Percentiles rank a stretch among this genome's conserved stretches.
phyloP scores from a whole-genome alignment of 2,888 invertebrate genomes.

The Cylindroiulus punctatus region DNA sequence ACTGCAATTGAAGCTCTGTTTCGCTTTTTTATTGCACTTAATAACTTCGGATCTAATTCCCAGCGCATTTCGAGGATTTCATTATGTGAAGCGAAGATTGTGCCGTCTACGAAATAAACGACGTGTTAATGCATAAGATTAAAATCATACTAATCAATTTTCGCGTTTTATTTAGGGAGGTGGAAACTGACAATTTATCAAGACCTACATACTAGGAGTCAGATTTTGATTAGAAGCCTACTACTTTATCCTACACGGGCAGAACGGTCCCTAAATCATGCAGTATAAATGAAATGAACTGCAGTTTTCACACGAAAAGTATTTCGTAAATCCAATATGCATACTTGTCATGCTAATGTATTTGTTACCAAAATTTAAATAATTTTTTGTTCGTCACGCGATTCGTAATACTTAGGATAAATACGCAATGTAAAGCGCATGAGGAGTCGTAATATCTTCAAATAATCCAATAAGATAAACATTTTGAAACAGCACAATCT shows the following conservation, averaged over 20 bases:
- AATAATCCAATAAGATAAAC: no score
- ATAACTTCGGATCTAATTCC: constrained; percentile 31
- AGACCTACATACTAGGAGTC: background rate
- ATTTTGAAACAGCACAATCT: no score
- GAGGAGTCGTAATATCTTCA: no score
- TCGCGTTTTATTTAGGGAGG: constrained; percentile 8
- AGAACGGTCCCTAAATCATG: background rate
- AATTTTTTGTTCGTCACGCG: no score
- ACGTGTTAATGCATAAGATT: constrained; percentile 8
- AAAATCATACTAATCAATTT: constrained; percentile 37
- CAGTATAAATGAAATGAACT: background rate
- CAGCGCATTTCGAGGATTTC: background rate
- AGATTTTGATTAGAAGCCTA: background rate
- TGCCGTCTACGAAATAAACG: background rate
- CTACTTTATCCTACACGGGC: background rate
- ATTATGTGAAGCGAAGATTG: constrained; percentile 12
- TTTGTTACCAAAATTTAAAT: no score
- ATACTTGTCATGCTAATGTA: no score
- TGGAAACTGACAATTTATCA: constrained; percentile 29
- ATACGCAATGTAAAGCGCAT: no score
- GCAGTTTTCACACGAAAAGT: no score
- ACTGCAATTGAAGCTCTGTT: constrained; percentile 4
- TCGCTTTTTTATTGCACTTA: constrained; percentile 2
- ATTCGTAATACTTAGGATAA: no score
- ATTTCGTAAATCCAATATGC: no score